phyloP scores from a whole-genome alignment of 2,888 invertebrate genomes.

The Sepiola atlantica region DNA sequence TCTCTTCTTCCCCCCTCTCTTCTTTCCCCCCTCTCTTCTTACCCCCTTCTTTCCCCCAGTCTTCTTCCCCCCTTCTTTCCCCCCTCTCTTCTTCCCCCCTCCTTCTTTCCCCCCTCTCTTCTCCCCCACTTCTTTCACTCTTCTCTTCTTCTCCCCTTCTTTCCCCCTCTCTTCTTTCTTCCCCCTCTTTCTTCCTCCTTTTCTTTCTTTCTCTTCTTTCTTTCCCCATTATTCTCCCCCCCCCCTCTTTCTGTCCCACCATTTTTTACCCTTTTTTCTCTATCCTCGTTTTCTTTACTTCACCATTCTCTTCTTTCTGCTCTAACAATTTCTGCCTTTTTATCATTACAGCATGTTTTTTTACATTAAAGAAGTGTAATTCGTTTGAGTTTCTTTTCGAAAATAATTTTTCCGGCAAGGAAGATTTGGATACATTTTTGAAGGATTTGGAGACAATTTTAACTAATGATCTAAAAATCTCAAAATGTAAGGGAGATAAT shows the following conservation, averaged over 20 bases:
- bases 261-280: too few relatives aligned
- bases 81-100: not conserved
- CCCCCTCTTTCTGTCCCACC: not conserved
- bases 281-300: not conserved
- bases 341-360: too few relatives aligned
- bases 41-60: not conserved
- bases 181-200: not conserved
- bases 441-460: too few relatives aligned
- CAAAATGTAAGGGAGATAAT: too few relatives aligned
- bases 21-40: not conserved
- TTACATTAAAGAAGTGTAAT: too few relatives aligned
- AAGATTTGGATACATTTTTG: too few relatives aligned
- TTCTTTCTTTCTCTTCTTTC: not conserved
- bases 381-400: too few relatives aligned
- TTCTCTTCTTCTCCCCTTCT: not conserved
- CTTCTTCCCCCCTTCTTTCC: not conserved
- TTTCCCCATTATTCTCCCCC: not conserved
- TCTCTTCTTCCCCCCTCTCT: not conserved
- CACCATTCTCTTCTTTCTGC: too few relatives aligned
- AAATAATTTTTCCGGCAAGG: too few relatives aligned
- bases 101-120: not conserved
- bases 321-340: too few relatives aligned
- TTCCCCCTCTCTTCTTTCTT: not conserved
- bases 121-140: not conserved
- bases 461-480: too few relatives aligned